Conservation (phyloP, 1,140 invertebrate genomes). For the Araneus ventricosus region DNA sequence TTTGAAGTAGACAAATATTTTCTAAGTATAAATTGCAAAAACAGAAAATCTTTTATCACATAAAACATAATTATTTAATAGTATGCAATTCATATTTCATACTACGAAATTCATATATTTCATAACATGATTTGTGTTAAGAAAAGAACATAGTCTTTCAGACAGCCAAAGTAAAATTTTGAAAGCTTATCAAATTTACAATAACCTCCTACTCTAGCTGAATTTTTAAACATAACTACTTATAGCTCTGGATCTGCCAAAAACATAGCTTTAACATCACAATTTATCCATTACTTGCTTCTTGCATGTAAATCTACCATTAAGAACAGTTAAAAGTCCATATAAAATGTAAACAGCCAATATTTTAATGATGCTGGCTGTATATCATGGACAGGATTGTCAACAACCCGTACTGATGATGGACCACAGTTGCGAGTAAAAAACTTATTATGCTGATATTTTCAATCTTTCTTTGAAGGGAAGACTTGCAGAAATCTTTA, state of each 20-base stretch:
- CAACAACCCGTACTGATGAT: constrained; percentile 73
- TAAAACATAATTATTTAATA: too few species aligned
- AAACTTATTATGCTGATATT: neutral
- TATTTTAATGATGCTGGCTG: constrained; percentile 33
- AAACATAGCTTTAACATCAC: neutral
- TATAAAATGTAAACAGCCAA: constrained; percentile 67
- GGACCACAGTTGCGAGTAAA: constrained; percentile 49
- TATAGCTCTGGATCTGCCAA: constrained; percentile 3
- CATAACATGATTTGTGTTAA: too few species aligned
- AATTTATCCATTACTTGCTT: neutral
- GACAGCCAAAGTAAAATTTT: too few species aligned
- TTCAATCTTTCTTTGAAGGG: constrained; percentile 25
- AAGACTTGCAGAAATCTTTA: constrained; percentile 49
- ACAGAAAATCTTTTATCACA: too few species aligned
- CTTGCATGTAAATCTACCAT: constrained; percentile 28
- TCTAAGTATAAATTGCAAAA: too few species aligned
- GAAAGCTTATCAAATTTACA: too few species aligned
- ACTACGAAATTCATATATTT: too few species aligned
- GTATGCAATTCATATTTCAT: too few species aligned
- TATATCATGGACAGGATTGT: constrained; percentile 73
- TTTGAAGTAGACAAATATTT: too few species aligned
- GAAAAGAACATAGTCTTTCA: too few species aligned
- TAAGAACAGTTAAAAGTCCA: constrained; percentile 68
- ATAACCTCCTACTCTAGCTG: too few species aligned
- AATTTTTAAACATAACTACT: neutral